Percentiles rank a stretch among this genome's conserved stretches.
Evolutionary conservation across 2,797 vertebrate genomes (phyloP).

Genomic region (Oreonectes daqikongensis): DNA sequence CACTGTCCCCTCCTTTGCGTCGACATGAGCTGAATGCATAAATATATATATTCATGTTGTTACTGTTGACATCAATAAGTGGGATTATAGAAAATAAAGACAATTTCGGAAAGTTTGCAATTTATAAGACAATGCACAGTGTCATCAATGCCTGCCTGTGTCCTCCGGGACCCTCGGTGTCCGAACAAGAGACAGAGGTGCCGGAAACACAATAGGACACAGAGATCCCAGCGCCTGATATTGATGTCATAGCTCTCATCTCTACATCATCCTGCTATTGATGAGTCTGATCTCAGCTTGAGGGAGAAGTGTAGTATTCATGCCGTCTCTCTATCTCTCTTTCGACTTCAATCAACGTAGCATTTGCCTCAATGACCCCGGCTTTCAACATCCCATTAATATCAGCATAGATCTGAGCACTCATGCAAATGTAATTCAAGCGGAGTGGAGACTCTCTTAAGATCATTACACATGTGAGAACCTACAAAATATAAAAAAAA

Average conservation of each 20-base stretch:
- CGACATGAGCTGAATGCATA: neutral
- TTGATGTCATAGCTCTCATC: constrained; percentile 61
- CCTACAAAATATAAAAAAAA: neutral
- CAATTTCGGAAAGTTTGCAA: constrained; percentile 29
- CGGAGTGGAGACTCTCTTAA: neutral
- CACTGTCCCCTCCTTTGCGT: neutral
- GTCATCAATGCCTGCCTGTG: constrained; percentile 65
- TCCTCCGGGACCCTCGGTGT: constrained; percentile 51
- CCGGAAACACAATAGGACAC: constrained; percentile 63
- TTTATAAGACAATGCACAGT: constrained; percentile 57
- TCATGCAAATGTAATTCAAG: neutral
- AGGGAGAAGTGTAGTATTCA: constrained; percentile 44
- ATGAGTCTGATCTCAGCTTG: constrained; percentile 64
- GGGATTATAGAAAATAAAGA: constrained; percentile 45
- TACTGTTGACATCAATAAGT: neutral
- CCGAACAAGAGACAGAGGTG: constrained; percentile 33
- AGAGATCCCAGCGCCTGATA: constrained; percentile 56
- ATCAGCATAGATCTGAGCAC: neutral
- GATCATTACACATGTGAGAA: neutral
- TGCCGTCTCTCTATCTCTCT: constrained; percentile 38
- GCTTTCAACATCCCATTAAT: constrained; percentile 7
- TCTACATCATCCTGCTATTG: constrained; percentile 68
- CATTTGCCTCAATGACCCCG: constrained; percentile 17
- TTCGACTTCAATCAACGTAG: neutral
- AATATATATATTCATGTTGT: neutral